A percentile compares a stretch with the other conserved stretches of the same genome.
Conservation (phyloP, 2,888 invertebrate genomes). For the Cerastis rubricosa region DNA sequence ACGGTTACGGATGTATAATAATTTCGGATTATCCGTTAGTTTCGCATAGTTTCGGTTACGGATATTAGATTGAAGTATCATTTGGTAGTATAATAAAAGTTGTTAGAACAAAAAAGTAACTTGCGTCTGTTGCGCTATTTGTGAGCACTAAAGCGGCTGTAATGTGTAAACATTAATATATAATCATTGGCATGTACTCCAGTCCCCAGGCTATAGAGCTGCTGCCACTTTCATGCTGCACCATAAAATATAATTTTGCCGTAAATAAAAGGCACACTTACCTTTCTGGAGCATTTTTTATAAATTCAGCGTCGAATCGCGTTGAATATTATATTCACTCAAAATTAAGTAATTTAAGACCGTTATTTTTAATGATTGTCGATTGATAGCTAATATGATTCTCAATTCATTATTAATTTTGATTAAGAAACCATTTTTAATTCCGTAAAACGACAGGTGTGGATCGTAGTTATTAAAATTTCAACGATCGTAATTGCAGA, state of each 20-base stretch:
- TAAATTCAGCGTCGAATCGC: neutral
- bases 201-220: neutral
- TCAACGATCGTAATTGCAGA: slow-evolving; percentile 28
- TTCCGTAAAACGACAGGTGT: slow-evolving; percentile 46
- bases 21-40: too few species aligned
- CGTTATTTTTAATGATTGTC: slow-evolving; percentile 31
- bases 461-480: slow-evolving; percentile 30
- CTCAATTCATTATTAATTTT: slow-evolving; percentile 36
- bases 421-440: slow-evolving; percentile 55
- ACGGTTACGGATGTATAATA: too few species aligned
- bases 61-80: too few species aligned
- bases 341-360: slow-evolving; percentile 41
- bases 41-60: too few species aligned
- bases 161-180: slow-evolving; percentile 19
- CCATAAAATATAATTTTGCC: slow-evolving; percentile 19
- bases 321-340: slow-evolving; percentile 24
- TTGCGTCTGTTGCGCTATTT: neutral
- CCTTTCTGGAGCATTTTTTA: slow-evolving; percentile 14
- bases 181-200: slow-evolving; percentile 8
- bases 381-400: slow-evolving; percentile 28
- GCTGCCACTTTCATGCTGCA: slow-evolving; percentile 8
- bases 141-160: slow-evolving; percentile 11
- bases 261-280: slow-evolving; percentile 26
- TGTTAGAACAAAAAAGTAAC: too few species aligned
- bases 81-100: too few species aligned